Evolutionary conservation across 2,888 invertebrate species (phyloP).

Genomic region (Chrysolina americana): DNA sequence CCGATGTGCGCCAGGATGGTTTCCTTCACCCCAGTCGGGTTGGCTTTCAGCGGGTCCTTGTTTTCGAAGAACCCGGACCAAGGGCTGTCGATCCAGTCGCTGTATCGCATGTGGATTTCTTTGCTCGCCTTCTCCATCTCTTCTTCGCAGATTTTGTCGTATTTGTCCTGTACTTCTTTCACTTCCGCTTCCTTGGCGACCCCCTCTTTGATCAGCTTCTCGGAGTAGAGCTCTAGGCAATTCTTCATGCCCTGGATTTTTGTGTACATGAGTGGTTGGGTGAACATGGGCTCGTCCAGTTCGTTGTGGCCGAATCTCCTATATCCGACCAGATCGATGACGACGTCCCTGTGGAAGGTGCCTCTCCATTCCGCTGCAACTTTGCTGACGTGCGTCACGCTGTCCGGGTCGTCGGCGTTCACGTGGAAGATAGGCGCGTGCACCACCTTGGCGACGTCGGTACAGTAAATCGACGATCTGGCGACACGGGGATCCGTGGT

Average conservation of each 20-base stretch:
- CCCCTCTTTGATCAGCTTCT: conserved; percentile 83
- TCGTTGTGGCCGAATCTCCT: conserved; percentile 96
- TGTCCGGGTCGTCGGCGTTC: conserved; percentile 92
- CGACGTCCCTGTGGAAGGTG: conserved; percentile 94
- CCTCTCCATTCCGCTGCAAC: conserved; percentile 93
- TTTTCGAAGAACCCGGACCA: conserved; percentile 90
- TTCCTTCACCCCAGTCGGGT: conserved; percentile 86
- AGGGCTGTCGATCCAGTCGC: conserved; percentile 96
- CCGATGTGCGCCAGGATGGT: conserved; percentile 89
- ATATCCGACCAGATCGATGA: conserved; percentile 93
- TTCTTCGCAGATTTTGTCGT: conserved; percentile 92
- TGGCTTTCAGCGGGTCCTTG: conserved; percentile 73
- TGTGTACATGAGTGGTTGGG: conserved; percentile 96
- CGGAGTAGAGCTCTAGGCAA: conserved; percentile 84
- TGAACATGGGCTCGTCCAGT: conserved; percentile 97
- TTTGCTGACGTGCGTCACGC: conserved; percentile 90
- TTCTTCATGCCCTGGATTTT: conserved; percentile 85
- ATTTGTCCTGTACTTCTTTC: conserved; percentile 88
- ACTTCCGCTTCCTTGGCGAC: conserved; percentile 80
- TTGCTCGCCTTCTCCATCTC: conserved; percentile 83
- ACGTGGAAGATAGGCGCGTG: conserved; percentile 96
- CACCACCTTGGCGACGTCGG: conserved; percentile 92
- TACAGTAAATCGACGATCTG: conserved; percentile 91
- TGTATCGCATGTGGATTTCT: conserved; percentile 90
- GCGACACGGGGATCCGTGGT: conserved; percentile 92